Base-by-base conservation (phyloP, 2,797 vertebrate genomes). In the Remorina albescens region DNA sequence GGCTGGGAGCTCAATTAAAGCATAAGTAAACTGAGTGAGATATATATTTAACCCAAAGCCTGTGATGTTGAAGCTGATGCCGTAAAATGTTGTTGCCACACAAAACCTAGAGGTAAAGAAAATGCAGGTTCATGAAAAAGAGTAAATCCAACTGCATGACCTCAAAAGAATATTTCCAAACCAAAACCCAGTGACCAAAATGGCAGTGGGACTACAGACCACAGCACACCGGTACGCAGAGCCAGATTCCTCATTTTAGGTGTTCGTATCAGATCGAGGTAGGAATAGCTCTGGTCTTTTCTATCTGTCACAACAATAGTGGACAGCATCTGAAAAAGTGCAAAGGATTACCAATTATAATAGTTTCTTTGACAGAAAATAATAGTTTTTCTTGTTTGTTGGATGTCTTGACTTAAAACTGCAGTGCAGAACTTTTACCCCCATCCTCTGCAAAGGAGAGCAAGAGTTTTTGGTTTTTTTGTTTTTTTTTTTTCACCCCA, bases 11-110 rank as follows among this genome's bases (percentile, higher is more conserved):
- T 98, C 97, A 58, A 96, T 90, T 3, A 82, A 4, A 0, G 88
- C 95, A 0, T 96, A 97, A 15, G 94, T 86, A 77, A 97, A 95
- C 76, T 98, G 97, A 13, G 94, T 96, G 37, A 97, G 89, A 75
- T 97, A 97, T 28, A 96, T 86, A 36, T 91, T 93, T 55, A 97
- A 89, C 23, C 95, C 95, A 67, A 98, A 95, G 54, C 95, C 95
- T 0, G 93, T 90, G 62, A 97, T 84, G 41, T 97, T 95, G 86
- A 98, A 93, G 90, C 94, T 96, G 87, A 97, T 95, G 71, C 96
- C 96, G 0, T 98, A 98, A 63, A 95, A 96, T 51, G 95, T 84
- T 62, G 86, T 92, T 26, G 97, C 95, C 44, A 96, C 91, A 4
- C 94, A 95, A 68, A 96, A 96, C 97, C 97, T 98, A 51, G 7